These are phyloP conservation scores for Xylophagus ater DNA, from an alignment of 2,888 invertebrate species.

Conservation along the genomic window DNA sequence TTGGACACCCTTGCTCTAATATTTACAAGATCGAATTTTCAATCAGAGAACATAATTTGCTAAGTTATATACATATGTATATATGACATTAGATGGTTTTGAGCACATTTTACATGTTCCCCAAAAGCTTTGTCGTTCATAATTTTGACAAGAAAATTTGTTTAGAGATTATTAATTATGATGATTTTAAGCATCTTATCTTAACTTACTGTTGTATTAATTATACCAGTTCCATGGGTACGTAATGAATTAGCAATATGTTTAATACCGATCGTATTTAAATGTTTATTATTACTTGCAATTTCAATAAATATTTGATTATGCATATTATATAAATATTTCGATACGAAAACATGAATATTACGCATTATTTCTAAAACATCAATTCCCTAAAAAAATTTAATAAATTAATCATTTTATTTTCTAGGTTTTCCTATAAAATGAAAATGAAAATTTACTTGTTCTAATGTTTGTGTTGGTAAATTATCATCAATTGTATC, in stretches of 20 bases:
- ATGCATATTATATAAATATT: conserved; percentile 90
- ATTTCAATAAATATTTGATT: conserved; percentile 93
- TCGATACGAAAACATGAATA: conserved; percentile 86
- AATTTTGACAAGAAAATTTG: too few relatives aligned
- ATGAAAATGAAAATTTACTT: conserved; percentile 40
- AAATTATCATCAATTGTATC: conserved; percentile 82
- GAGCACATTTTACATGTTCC: too few relatives aligned
- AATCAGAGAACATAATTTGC: too few relatives aligned
- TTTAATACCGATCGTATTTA: conserved; percentile 89
- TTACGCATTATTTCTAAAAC: conserved; percentile 95
- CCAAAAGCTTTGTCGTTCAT: too few relatives aligned
- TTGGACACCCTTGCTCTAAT: too few relatives aligned
- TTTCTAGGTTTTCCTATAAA: background rate
- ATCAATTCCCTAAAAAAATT: conserved; percentile 61
- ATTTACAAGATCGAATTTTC: too few relatives aligned
- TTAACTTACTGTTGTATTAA: conserved; percentile 71
- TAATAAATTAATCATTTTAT: background rate
- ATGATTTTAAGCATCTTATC: background rate
- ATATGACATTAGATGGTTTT: too few relatives aligned
- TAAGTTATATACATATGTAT: too few relatives aligned
- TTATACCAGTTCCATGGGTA: conserved; percentile 93
- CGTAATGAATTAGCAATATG: conserved; percentile 95
- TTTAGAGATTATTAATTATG: too few relatives aligned
- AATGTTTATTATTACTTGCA: conserved; percentile 79
- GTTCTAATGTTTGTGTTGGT: conserved; percentile 92